phyloP scores from a whole-genome alignment of 2,888 invertebrate genomes.

The Chymomyza fuscimana region DNA sequence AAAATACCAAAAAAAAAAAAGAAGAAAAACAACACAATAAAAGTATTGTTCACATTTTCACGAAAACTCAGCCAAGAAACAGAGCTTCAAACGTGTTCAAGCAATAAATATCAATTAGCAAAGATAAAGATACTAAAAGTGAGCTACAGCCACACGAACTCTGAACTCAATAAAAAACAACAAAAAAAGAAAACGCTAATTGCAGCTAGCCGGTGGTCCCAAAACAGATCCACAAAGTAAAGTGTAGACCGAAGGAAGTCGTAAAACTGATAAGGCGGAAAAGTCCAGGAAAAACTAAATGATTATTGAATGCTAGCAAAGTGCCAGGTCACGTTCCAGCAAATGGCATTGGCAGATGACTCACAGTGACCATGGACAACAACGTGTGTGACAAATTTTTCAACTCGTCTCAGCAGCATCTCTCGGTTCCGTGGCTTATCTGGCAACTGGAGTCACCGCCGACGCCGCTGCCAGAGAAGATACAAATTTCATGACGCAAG shows the following conservation, averaged over 20 bases:
- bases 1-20: neutral
- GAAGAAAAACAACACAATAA: neutral
- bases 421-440: slow-evolving; percentile 41
- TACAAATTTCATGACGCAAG: neutral
- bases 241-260: slow-evolving; percentile 60
- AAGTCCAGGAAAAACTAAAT: slow-evolving; percentile 18
- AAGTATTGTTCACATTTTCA: neutral
- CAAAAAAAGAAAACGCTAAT: slow-evolving; percentile 54
- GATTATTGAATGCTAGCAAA: slow-evolving; percentile 49
- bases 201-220: slow-evolving; percentile 60
- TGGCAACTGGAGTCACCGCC: slow-evolving; percentile 24
- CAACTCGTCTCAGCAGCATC: neutral
- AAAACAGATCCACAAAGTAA: slow-evolving; percentile 15
- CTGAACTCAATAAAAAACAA: neutral
- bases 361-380: slow-evolving; percentile 40
- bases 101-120: slow-evolving; percentile 68
- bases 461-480: slow-evolving; percentile 13
- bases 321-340: slow-evolving; percentile 69
- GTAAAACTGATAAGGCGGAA: slow-evolving; percentile 31
- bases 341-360: slow-evolving; percentile 42
- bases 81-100: slow-evolving; percentile 53
- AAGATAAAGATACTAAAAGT: slow-evolving; percentile 47
- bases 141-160: slow-evolving; percentile 26
- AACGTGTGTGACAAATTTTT: slow-evolving; percentile 16
- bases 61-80: neutral